Percentiles rank a stretch among this genome's conserved stretches.
phyloP scores from a whole-genome alignment of 30 jellyfish, hydroid and myxozoan species.

The Euphysa ruthae region DNA sequence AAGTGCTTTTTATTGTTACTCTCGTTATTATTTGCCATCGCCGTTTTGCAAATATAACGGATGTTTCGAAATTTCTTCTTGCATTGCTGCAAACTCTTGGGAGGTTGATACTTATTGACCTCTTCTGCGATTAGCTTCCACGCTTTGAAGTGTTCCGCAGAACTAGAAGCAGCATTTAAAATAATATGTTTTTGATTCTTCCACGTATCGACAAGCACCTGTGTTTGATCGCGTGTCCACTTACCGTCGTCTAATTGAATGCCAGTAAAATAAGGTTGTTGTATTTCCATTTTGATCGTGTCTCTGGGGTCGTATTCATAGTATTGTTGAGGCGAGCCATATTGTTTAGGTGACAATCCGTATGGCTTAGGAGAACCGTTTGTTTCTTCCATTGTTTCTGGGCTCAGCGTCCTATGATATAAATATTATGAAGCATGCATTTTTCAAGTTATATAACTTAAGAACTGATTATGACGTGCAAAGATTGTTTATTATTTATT shows the following conservation, averaged over 20 bases:
- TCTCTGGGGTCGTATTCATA: too few relatives aligned
- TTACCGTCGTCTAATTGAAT: slow-evolving; percentile 31
- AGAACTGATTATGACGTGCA: too few relatives aligned
- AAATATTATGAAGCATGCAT: too few relatives aligned
- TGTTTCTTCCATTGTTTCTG: background rate
- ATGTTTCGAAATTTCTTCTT: slow-evolving; percentile 27
- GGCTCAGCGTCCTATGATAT: too few relatives aligned
- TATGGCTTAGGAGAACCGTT: too few relatives aligned
- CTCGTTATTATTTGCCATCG: slow-evolving; percentile 20
- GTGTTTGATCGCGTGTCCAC: slow-evolving; percentile 39
- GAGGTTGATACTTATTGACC: slow-evolving; percentile 16
- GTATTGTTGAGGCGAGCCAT: background rate
- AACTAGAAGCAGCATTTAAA: slow-evolving; percentile 18
- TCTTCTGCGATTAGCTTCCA: slow-evolving; percentile 29
- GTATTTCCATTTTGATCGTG: background rate
- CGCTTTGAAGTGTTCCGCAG: slow-evolving; percentile 31
- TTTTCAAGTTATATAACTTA: too few relatives aligned
- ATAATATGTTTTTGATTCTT: slow-evolving; percentile 5
- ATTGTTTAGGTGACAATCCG: too few relatives aligned
- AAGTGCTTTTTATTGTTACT: slow-evolving; percentile 17
- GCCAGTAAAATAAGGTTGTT: background rate
- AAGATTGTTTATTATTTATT: too few relatives aligned
- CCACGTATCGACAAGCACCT: slow-evolving; percentile 25
- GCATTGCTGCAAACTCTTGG: slow-evolving; percentile 33
- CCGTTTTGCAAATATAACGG: slow-evolving; percentile 31